phyloP scores from a whole-genome alignment of 2,797 vertebrate species.

The Lacerta viridis region DNA sequence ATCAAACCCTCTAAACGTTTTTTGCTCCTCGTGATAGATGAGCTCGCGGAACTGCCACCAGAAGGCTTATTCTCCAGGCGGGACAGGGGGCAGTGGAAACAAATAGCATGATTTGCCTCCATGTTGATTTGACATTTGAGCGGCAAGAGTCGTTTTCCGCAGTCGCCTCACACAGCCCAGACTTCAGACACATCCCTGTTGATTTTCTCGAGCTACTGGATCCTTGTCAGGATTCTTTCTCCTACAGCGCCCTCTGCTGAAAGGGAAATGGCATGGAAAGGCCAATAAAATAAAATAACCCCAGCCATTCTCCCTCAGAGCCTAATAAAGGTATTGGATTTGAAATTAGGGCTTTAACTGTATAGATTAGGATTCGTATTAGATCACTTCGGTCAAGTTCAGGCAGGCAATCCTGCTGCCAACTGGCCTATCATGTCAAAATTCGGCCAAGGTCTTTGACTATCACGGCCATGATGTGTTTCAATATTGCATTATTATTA shows the following conservation, averaged over 20 bases:
- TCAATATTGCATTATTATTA: too few species aligned
- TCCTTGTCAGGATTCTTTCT: conserved; percentile 58
- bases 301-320: neutral
- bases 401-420: neutral
- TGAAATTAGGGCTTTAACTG: neutral
- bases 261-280: conserved; percentile 7
- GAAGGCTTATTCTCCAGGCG: conserved; percentile 8
- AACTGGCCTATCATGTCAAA: neutral
- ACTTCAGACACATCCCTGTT: neutral
- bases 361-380: neutral
- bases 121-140: conserved; percentile 42
- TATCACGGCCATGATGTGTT: neutral
- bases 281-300: neutral
- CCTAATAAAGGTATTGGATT: neutral
- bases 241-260: conserved; percentile 71
- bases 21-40: neutral
- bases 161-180: neutral
- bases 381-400: neutral
- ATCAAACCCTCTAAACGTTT: neutral
- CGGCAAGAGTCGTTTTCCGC: neutral
- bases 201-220: neutral
- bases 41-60: conserved; percentile 8
- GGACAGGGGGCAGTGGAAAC: neutral
- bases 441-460: too few species aligned
- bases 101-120: conserved; percentile 33